Conservation (phyloP, 2,113 vertebrate genomes). For the Xenopus laevis region DNA sequence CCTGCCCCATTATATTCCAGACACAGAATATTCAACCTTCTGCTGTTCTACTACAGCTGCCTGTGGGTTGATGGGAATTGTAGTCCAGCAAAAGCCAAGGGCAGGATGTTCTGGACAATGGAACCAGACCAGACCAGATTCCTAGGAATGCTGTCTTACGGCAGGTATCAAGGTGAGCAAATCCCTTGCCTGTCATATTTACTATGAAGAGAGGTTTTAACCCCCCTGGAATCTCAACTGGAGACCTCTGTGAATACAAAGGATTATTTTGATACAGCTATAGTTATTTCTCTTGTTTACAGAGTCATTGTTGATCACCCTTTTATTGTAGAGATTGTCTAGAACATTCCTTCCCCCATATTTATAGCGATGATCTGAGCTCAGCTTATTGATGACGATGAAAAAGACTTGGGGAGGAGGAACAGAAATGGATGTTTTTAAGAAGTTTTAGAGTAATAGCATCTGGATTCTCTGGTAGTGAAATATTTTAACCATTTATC, state of each 20-base stretch:
- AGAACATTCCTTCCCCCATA: not conserved
- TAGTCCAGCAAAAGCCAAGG: no score
- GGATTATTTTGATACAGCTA: not conserved
- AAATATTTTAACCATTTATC: no score
- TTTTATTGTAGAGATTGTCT: not conserved
- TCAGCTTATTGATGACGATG: not conserved
- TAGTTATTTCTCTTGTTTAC: not conserved
- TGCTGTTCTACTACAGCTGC: not conserved
- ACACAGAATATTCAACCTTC: not conserved
- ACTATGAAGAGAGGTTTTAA: no score
- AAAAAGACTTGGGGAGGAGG: no score
- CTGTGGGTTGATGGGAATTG: not conserved
- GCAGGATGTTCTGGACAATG: no score
- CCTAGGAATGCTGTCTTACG: conserved; percentile 6
- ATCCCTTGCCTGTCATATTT: no score
- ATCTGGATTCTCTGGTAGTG: no score
- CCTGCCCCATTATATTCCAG: no score
- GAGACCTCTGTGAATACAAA: not conserved
- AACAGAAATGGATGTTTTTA: no score
- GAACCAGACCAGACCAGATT: not conserved
- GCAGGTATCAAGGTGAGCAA: not conserved
- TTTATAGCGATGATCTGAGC: not conserved
- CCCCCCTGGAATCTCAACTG: not conserved
- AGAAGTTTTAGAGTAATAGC: no score
- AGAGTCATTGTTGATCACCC: not conserved